Conservation (phyloP, 2,113 vertebrate genomes). For the Sinocyclocheilus rhinocerous region DNA sequence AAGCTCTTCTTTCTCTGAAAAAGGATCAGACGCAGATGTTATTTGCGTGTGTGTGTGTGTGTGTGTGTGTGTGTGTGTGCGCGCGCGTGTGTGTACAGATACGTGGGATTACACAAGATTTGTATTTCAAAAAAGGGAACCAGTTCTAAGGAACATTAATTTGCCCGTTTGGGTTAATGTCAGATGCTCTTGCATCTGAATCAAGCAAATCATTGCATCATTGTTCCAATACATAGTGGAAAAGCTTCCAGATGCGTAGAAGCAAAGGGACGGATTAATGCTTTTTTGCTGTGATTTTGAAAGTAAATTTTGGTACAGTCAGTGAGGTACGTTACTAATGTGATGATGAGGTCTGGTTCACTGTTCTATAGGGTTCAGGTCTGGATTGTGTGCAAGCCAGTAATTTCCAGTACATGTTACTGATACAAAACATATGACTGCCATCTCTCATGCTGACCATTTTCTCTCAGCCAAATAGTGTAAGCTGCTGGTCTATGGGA, state of each 20-base stretch:
- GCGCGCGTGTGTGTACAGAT: too few species aligned
- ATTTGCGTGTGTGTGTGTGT: neutral
- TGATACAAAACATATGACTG: neutral
- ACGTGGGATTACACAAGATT: too few species aligned
- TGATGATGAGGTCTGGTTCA: neutral
- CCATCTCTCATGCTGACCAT: neutral
- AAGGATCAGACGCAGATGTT: conserved; percentile 9
- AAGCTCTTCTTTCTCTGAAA: conserved; percentile 2
- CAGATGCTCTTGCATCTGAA: neutral
- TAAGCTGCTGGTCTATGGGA: conserved; percentile 1
- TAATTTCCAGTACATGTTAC: neutral
- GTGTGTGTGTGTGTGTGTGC: too few species aligned
- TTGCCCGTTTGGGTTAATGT: too few species aligned
- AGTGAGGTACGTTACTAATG: neutral
- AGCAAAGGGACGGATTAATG: neutral
- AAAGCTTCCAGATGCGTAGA: neutral
- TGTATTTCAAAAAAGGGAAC: too few species aligned
- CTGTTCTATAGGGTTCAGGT: neutral
- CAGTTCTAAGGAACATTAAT: too few species aligned
- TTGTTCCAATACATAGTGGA: neutral
- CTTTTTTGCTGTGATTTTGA: neutral
- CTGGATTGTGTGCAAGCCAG: too few species aligned
- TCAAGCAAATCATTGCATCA: neutral
- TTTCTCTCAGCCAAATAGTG: neutral
- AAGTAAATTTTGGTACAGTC: neutral